phyloP scores from a whole-genome alignment of 1,140 invertebrate species.

The Calliopsis andreniformis region DNA sequence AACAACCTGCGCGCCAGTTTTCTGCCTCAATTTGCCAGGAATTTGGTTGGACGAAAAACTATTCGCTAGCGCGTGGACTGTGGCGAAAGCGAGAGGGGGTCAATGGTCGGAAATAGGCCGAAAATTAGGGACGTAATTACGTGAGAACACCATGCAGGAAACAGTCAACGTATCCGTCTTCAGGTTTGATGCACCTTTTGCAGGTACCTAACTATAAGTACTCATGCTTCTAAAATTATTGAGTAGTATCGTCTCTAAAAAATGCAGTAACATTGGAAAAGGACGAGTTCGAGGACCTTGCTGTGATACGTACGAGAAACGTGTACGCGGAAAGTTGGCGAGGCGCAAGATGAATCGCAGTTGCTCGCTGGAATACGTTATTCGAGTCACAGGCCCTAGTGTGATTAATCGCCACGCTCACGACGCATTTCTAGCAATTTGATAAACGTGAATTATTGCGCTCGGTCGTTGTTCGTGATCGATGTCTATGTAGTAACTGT shows the following conservation, averaged over 20 bases:
- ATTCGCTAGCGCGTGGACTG: background rate
- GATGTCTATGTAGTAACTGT: background rate
- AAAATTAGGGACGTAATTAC: conserved; percentile 10
- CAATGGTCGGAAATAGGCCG: conserved; percentile 1
- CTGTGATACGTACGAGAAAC: conserved; percentile 12
- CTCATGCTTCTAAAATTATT: too few relatives aligned
- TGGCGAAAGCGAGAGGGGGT: background rate
- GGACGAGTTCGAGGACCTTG: background rate
- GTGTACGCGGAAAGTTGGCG: background rate
- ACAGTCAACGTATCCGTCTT: background rate
- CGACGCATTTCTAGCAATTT: conserved; percentile 28
- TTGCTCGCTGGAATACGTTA: conserved; percentile 12
- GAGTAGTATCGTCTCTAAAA: too few relatives aligned
- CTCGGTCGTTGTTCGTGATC: background rate
- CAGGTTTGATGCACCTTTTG: too few relatives aligned
- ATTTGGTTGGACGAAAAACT: conserved; percentile 3
- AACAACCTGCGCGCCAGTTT: background rate
- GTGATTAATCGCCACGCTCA: conserved; percentile 24
- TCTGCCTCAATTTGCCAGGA: background rate
- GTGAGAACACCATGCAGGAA: background rate
- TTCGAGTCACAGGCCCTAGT: background rate
- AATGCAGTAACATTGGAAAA: too few relatives aligned
- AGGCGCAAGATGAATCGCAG: conserved; percentile 29
- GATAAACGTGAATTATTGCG: conserved; percentile 31
- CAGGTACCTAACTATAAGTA: too few relatives aligned